Percentiles rank a stretch among this genome's conserved stretches.
These are phyloP conservation scores for Hafferia zeledoni DNA, from an alignment of 2,797 vertebrate species.

Conservation along the genomic window DNA sequence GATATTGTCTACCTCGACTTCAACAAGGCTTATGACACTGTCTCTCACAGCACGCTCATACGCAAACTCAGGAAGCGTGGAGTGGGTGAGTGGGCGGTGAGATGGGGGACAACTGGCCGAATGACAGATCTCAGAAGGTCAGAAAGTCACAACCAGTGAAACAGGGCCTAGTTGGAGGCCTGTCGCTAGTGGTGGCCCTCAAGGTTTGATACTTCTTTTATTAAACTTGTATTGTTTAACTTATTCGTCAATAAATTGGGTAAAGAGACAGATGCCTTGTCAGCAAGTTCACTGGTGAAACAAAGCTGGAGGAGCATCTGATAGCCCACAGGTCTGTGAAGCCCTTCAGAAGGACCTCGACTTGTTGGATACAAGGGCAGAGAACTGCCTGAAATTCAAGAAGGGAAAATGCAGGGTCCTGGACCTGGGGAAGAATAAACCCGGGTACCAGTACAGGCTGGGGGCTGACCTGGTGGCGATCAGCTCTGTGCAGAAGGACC, in stretches of 20 bases:
- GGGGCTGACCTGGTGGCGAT: not conserved
- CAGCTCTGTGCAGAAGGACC: not conserved
- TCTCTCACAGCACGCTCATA: not conserved
- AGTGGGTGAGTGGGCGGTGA: not conserved
- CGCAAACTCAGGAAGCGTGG: not conserved
- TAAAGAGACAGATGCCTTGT: not conserved
- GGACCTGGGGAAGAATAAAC: not conserved
- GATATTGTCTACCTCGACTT: not conserved
- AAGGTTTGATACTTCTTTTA: not conserved
- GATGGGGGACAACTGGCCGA: not conserved
- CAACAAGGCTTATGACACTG: not conserved
- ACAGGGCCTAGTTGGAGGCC: not conserved
- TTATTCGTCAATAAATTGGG: not conserved
- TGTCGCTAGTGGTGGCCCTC: not conserved
- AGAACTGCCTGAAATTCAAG: not conserved
- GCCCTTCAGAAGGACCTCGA: not conserved
- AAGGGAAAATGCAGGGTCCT: not conserved
- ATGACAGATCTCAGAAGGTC: not conserved
- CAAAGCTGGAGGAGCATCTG: not conserved
- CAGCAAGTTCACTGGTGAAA: not conserved
- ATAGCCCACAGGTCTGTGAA: not conserved
- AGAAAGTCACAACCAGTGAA: not conserved
- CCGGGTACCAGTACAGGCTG: not conserved
- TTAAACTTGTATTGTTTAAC: not conserved
- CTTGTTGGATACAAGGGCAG: not conserved